phyloP scores from a whole-genome alignment of 2,797 vertebrate genomes.

The Pseudopleuronectes americanus region DNA sequence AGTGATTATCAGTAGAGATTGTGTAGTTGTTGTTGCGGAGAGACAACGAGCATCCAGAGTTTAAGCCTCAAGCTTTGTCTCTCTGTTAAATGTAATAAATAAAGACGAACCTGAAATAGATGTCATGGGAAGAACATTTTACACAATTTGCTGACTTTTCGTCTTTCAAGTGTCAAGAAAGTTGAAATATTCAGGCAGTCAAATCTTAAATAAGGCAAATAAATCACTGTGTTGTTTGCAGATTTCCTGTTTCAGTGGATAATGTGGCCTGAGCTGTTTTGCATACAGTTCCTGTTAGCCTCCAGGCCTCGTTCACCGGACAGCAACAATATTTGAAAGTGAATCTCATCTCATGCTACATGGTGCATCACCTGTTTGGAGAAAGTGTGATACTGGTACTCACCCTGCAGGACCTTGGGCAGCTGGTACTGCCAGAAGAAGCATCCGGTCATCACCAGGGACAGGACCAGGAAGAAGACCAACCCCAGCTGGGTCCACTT shows the following conservation, averaged over 20 bases:
- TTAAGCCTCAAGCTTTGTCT: background rate
- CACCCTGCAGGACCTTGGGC: slow-evolving; percentile 86
- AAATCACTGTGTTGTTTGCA: too few species aligned
- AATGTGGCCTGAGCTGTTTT: too few species aligned
- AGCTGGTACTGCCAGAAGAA: slow-evolving; percentile 96
- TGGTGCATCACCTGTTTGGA: background rate
- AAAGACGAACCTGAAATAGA: background rate
- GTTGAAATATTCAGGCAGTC: too few species aligned
- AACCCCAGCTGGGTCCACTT: slow-evolving; percentile 86
- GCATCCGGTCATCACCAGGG: slow-evolving; percentile 90
- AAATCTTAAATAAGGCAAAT: too few species aligned
- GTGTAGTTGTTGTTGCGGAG: background rate
- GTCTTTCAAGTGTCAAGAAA: too few species aligned
- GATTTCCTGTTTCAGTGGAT: too few species aligned
- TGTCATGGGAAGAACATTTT: too few species aligned
- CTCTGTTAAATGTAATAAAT: background rate
- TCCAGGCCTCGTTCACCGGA: too few species aligned
- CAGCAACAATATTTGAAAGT: too few species aligned
- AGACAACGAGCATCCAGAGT: background rate
- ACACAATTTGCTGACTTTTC: too few species aligned
- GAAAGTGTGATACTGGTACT: slow-evolving; percentile 45
- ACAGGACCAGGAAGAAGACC: slow-evolving; percentile 88
- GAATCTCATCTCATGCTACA: background rate
- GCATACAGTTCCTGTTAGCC: too few species aligned
- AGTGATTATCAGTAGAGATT: background rate